Evolutionary conservation across 2,888 invertebrate species (phyloP).

Genomic region (Cryptus viduatorius): DNA sequence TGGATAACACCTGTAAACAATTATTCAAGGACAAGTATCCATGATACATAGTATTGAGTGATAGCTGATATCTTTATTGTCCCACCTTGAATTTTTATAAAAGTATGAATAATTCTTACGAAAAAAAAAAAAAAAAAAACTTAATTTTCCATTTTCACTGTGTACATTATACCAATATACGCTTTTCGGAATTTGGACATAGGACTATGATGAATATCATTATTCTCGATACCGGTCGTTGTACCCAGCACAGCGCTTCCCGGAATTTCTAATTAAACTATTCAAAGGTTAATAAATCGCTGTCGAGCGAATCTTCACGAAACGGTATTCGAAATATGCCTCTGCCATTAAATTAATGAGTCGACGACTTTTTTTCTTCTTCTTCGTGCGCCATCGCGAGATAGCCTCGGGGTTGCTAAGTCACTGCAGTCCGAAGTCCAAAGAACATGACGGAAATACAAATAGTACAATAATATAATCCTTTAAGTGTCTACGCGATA

Average conservation of each 20-base stretch:
- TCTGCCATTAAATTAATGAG: not conserved
- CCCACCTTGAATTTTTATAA: not conserved
- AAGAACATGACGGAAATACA: constrained; percentile 8
- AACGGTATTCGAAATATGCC: constrained; percentile 1
- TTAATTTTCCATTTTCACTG: not conserved
- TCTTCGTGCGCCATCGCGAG: not conserved
- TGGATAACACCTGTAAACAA: constrained; percentile 12
- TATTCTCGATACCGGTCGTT: constrained; percentile 14
- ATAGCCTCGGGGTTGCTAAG: not conserved
- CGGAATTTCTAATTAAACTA: not conserved
- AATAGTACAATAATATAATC: constrained; percentile 3
- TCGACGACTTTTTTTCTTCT: not conserved
- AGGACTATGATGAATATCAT: constrained; percentile 2
- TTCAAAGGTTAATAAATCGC: not conserved
- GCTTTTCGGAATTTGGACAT: not conserved
- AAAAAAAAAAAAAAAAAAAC: constrained; percentile 1
- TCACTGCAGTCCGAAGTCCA: not conserved
- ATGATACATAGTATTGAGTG: not conserved
- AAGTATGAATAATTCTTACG: not conserved
- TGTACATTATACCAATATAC: not conserved
- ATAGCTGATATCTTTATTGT: constrained; percentile 34
- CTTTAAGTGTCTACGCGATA: constrained; percentile 13
- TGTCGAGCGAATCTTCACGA: not conserved
- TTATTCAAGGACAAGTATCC: constrained; percentile 15
- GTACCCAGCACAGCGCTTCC: not conserved